These are phyloP conservation scores for Drosophila sturtevanti DNA, from an alignment of 1,140 invertebrate species.

Conservation along the genomic window DNA sequence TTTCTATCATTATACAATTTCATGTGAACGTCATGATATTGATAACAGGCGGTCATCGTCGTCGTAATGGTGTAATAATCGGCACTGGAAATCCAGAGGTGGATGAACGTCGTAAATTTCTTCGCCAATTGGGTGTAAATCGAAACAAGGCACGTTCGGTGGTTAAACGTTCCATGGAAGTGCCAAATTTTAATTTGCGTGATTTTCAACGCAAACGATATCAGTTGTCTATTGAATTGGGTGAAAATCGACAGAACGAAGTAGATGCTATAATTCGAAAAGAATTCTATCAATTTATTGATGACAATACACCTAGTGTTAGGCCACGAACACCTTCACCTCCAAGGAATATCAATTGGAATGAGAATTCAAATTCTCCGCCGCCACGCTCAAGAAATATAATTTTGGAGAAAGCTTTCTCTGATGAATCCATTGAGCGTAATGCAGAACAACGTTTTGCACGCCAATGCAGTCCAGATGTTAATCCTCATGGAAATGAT, in stretches of 20 bases:
- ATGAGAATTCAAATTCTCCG: neutral
- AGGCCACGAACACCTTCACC: conserved; percentile 42
- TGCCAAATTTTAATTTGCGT: conserved; percentile 45
- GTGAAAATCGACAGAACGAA: conserved; percentile 31
- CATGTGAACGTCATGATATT: conserved; percentile 40
- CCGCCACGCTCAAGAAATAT: neutral
- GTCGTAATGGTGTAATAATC: neutral
- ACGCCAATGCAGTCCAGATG: neutral
- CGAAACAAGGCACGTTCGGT: conserved; percentile 37
- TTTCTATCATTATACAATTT: conserved; percentile 27
- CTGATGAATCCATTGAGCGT: neutral
- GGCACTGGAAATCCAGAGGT: conserved; percentile 20
- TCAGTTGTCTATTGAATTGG: conserved; percentile 34
- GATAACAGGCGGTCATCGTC: neutral
- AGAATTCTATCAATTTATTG: conserved; percentile 26
- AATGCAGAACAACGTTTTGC: neutral
- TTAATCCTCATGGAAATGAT: neutral
- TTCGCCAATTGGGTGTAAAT: conserved; percentile 45
- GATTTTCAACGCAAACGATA: conserved; percentile 35
- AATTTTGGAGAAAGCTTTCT: conserved; percentile 14
- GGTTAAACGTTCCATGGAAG: conserved; percentile 30
- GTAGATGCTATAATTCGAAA: conserved; percentile 36
- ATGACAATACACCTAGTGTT: neutral
- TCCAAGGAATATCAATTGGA: conserved; percentile 58
- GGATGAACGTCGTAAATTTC: conserved; percentile 38